phyloP scores from a whole-genome alignment of 2,888 invertebrate species.

The Notodonta dromedarius region DNA sequence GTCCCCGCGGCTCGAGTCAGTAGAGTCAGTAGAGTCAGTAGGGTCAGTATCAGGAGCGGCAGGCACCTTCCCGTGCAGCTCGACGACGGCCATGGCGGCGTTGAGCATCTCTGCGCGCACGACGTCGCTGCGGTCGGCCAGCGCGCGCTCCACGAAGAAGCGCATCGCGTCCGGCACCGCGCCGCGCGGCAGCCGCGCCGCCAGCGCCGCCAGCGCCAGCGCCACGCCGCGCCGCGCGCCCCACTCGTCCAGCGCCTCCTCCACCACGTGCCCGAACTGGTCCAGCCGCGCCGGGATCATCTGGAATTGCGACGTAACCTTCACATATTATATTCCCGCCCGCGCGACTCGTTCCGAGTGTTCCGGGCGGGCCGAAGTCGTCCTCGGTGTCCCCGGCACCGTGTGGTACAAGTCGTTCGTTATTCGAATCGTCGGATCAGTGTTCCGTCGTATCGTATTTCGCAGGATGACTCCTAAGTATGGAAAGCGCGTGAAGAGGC shows the following conservation, averaged over 20 bases:
- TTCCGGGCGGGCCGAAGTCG: too few relatives aligned
- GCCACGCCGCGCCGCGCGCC: constrained; percentile 95
- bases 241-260: constrained; percentile 95
- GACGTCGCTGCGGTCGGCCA: constrained; percentile 92
- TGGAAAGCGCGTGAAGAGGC: too few relatives aligned
- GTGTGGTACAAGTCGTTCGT: too few relatives aligned
- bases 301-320: constrained; percentile 49
- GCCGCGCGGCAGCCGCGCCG: constrained; percentile 87
- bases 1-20: too few relatives aligned
- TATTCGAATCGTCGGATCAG: too few relatives aligned
- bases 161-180: constrained; percentile 89
- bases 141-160: constrained; percentile 93
- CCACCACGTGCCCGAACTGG: constrained; percentile 95
- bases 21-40: too few relatives aligned
- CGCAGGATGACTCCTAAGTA: too few relatives aligned
- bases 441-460: too few relatives aligned
- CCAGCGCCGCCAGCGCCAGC: constrained; percentile 91
- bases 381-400: too few relatives aligned
- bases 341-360: too few relatives aligned
- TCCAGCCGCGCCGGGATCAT: constrained; percentile 94
- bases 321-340: too few relatives aligned
- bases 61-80: constrained; percentile 94
- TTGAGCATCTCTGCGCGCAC: constrained; percentile 96
- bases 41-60: too few relatives aligned
- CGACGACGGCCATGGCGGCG: constrained; percentile 96